Base-by-base conservation (phyloP, 2,113 vertebrate species). In the Calidris pugnax region DNA sequence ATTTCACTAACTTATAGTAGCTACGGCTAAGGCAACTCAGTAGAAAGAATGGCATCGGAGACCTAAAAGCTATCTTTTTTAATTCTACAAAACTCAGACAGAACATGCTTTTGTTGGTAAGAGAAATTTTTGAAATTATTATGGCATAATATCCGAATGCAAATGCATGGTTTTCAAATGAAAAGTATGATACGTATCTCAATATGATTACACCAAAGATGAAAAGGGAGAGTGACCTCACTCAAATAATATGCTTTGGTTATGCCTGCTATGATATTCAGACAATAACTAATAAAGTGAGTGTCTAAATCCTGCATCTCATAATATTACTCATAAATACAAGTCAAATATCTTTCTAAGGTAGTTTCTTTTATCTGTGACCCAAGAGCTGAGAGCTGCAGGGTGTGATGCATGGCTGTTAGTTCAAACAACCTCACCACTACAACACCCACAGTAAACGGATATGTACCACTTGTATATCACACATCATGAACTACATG, bases 401-500 rank as follows among this genome's bases (percentile, higher is more conserved):
- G 27, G 66, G 53, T 62, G 73, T 19, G 66, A 33, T 57, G 64
- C 83, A 16, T 0, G 35, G 93, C 26, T 63, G 76, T 8, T 27
- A 73, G 88, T 47, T 66, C 22, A 83, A 78, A 24, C 68, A 71
- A 24, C 75, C 72, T 53, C 87, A 45, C 5, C 77, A 41, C 73
- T 32, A 14, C 81, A 89, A 53, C 88, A 75, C 56, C 79, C 96
- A 2, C 92, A 53, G 97, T 47, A 89, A 96, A 57, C 0, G 2
- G 94, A 95, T 87, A 60, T 8, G 57, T 48, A 48, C 68, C 57
- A 12, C 55, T 92, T 56, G 13, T 24, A 57, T 37, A n/a, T 67
- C 95, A 90, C 88, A 60, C 95, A 93, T 28, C 93, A 68, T 39
- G 68, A 72, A 73, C 95, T 85, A 75, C 95, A 57, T 47, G 92